phyloP scores from a whole-genome alignment of 2,113 vertebrate genomes.

The Pterophyllum scalare region DNA sequence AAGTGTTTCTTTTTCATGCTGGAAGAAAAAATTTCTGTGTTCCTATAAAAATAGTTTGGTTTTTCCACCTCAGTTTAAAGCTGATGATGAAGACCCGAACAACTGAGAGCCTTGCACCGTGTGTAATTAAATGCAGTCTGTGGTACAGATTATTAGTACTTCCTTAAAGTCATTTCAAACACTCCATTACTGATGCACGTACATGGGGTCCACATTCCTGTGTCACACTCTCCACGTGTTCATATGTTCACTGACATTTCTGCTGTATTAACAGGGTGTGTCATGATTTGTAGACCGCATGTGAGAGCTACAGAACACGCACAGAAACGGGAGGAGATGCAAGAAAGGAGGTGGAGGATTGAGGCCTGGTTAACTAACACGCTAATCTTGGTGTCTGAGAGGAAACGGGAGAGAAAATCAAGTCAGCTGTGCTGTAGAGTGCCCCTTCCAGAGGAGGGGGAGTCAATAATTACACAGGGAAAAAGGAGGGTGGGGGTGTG shows the following conservation, averaged over 20 bases:
- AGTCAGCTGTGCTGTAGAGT: constrained; percentile 27
- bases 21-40: background rate
- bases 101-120: background rate
- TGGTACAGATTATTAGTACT: background rate
- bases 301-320: constrained; percentile 1
- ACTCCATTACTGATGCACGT: background rate
- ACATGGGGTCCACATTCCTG: background rate
- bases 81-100: background rate
- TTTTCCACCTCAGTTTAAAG: background rate
- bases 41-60: background rate
- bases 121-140: accelerated
- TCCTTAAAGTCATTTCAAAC: background rate
- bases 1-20: no score
- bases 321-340: background rate
- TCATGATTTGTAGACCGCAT: background rate
- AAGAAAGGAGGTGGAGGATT: background rate
- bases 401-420: constrained; percentile 43
- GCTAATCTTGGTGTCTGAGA: constrained; percentile 54
- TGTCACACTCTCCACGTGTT: background rate
- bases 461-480: constrained; percentile 60
- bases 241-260: background rate
- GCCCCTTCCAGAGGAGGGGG: constrained; percentile 50
- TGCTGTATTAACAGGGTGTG: background rate
- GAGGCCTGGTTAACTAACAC: constrained; percentile 30
- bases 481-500: constrained; percentile 30